Evolutionary conservation across 1,140 invertebrate genomes (phyloP).

Genomic region (Drosophila dunni): DNA sequence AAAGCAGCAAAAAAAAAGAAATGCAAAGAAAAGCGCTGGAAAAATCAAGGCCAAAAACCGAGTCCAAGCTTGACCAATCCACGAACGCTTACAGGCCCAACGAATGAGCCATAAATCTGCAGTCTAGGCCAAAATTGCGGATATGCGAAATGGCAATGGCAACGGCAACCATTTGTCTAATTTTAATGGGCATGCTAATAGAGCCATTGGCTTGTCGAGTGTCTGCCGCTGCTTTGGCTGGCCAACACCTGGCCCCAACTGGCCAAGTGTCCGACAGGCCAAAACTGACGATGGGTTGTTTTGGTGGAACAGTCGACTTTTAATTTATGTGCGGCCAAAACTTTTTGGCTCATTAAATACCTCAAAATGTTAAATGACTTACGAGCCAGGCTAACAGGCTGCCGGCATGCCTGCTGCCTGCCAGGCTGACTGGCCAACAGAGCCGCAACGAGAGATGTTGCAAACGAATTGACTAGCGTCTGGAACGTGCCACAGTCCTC

Average conservation of each 20-base stretch:
- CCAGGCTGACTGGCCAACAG: constrained; percentile 12
- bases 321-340: constrained; percentile 80
- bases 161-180: constrained; percentile 75
- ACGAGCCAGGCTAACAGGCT: constrained; percentile 39
- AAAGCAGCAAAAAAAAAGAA: constrained; percentile 12
- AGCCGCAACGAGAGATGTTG: constrained; percentile 52
- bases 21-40: constrained; percentile 10
- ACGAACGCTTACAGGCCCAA: constrained; percentile 11
- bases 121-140: constrained; percentile 62
- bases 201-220: constrained; percentile 63
- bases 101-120: constrained; percentile 69
- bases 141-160: constrained; percentile 74
- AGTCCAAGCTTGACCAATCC: constrained; percentile 13
- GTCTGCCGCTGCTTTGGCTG: constrained; percentile 48
- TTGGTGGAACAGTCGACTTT: constrained; percentile 54
- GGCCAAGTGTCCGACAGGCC: not conserved
- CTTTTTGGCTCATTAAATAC: constrained; percentile 82
- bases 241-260: constrained; percentile 57
- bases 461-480: constrained; percentile 64
- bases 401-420: not conserved
- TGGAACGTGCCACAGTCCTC: constrained; percentile 44
- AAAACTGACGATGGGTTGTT: not conserved
- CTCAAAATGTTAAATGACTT: constrained; percentile 83
- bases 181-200: constrained; percentile 83
- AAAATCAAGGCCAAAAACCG: constrained; percentile 29